Percentiles rank a stretch among this genome's conserved stretches.
phyloP scores from a whole-genome alignment of 2,797 vertebrate genomes.

The Australoheros facetus region DNA sequence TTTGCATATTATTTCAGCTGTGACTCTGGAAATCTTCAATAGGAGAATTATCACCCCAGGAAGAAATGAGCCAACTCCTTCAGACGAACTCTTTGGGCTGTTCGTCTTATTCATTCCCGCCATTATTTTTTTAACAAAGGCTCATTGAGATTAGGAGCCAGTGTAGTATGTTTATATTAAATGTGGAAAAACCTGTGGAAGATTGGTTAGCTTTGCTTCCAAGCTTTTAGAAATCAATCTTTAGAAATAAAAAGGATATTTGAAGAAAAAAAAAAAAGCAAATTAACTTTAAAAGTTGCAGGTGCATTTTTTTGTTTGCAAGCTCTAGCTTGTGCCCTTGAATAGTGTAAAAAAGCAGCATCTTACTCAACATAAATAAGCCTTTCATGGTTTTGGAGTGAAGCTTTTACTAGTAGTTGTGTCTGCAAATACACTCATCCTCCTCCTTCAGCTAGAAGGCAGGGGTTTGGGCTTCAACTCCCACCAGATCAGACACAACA shows the following conservation, averaged over 20 bases:
- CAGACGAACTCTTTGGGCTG: conserved; percentile 38
- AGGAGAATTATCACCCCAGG: conserved; percentile 71
- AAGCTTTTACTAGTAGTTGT: neutral
- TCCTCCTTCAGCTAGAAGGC: conserved; percentile 15
- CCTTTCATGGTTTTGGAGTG: conserved; percentile 1
- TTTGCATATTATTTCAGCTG: conserved; percentile 79
- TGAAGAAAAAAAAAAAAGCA: neutral
- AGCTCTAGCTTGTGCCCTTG: conserved; percentile 12
- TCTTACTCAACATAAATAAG: conserved; percentile 11
- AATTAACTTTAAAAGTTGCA: conserved; percentile 14
- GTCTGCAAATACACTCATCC: conserved; percentile 5
- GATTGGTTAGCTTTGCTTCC: conserved; percentile 17
- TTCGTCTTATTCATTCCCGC: conserved; percentile 32
- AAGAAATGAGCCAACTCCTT: conserved; percentile 61
- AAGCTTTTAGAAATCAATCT: conserved; percentile 26
- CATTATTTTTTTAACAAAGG: conserved; percentile 57
- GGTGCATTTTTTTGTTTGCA: neutral
- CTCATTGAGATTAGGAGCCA: conserved; percentile 49
- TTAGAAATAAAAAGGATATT: neutral
- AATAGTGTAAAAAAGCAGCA: conserved; percentile 4
- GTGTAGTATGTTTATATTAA: conserved; percentile 40
- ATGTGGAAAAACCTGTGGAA: conserved; percentile 23
- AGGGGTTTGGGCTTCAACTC: conserved; percentile 10
- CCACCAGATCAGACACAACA: conserved; percentile 12
- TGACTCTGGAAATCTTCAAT: conserved; percentile 77